A percentile compares a stretch with the other conserved stretches of the same genome.
Conservation (phyloP, 2,797 vertebrate genomes). For the Neosilurus hyrtlii region DNA sequence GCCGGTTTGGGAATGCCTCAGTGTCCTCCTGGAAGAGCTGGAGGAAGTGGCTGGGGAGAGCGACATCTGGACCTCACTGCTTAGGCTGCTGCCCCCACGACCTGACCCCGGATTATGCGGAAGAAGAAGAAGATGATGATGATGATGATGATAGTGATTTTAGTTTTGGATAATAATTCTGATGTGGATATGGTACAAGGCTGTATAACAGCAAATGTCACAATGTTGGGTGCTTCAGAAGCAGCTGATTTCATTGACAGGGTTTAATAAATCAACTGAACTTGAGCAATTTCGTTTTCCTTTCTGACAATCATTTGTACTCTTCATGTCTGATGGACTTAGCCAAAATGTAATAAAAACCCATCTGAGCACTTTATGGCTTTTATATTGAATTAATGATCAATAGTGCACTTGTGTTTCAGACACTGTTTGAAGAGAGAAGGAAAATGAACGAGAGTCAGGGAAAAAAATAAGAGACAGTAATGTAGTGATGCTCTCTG, state of each 20-base stretch:
- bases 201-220: background rate
- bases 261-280: background rate
- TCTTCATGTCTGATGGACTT: constrained; percentile 30
- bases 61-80: too few relatives aligned
- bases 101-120: too few relatives aligned
- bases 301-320: constrained; percentile 16
- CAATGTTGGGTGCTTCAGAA: background rate
- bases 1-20: too few relatives aligned
- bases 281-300: constrained; percentile 19
- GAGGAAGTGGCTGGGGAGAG: too few relatives aligned
- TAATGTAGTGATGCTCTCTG: background rate
- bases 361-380: constrained; percentile 31
- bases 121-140: too few relatives aligned
- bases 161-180: too few relatives aligned
- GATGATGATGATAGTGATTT: background rate
- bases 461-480: background rate
- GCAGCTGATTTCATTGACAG: background rate
- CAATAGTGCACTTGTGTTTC: constrained; percentile 39
- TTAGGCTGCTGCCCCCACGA: too few relatives aligned
- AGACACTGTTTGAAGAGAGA: constrained; percentile 35
- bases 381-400: constrained; percentile 35
- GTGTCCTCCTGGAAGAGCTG: too few relatives aligned
- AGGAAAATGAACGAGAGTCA: constrained; percentile 9
- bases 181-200: background rate
- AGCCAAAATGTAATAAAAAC: constrained; percentile 34